Conservation (phyloP, 2,888 invertebrate species). For the Campoplex capitator region DNA sequence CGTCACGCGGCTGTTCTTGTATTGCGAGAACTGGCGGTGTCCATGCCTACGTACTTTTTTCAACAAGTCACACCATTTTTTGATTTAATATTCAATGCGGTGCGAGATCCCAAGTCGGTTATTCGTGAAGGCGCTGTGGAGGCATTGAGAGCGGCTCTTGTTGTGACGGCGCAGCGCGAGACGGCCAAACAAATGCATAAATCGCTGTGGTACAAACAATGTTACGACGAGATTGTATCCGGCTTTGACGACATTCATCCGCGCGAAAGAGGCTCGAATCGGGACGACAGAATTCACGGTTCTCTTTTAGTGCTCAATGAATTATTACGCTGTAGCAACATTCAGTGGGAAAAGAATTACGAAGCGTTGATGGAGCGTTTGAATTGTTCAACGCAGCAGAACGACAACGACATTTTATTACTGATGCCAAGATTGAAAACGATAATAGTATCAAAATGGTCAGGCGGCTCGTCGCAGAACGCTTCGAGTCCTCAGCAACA, state of each 20-base stretch:
- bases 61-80: conserved; percentile 97
- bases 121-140: conserved; percentile 97
- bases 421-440: conserved; percentile 87
- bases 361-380: conserved; percentile 89
- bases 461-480: conserved; percentile 76
- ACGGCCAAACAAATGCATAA: conserved; percentile 96
- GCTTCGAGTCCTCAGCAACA: conserved; percentile 77
- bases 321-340: conserved; percentile 95
- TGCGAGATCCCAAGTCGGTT: conserved; percentile 95
- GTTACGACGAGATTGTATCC: conserved; percentile 94
- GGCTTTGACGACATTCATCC: conserved; percentile 89
- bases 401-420: conserved; percentile 86
- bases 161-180: conserved; percentile 98
- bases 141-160: conserved; percentile 96
- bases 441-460: conserved; percentile 86
- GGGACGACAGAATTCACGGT: conserved; percentile 97
- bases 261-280: conserved; percentile 91
- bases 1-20: conserved; percentile 97
- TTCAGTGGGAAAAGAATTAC: conserved; percentile 93
- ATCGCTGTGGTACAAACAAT: conserved; percentile 96
- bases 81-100: conserved; percentile 95
- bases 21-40: conserved; percentile 96
- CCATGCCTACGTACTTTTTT: conserved; percentile 98
- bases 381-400: conserved; percentile 81
- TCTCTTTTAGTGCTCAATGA: conserved; percentile 97